These are phyloP conservation scores for Trematomus loennbergii DNA, from an alignment of 2,113 vertebrate species.

Conservation along the genomic window DNA sequence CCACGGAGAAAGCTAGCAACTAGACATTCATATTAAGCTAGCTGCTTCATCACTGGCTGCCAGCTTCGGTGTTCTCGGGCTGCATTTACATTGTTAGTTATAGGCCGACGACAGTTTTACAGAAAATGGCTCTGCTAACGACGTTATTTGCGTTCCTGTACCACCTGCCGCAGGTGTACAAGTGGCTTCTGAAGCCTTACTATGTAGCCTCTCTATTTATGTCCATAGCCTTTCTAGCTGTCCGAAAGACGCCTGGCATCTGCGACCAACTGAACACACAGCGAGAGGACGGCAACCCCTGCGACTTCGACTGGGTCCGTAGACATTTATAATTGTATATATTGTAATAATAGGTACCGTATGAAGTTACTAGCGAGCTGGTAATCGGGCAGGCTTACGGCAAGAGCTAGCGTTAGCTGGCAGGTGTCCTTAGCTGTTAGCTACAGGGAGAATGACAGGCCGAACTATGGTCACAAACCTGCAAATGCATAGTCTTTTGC, in stretches of 20 bases:
- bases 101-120: neutral
- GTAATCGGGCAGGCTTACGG: too few relatives aligned
- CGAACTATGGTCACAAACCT: neutral
- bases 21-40: slow-evolving; percentile 10
- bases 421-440: neutral
- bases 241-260: slow-evolving; percentile 92
- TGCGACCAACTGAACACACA: slow-evolving; percentile 89
- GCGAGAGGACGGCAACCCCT: slow-evolving; percentile 95
- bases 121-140: slow-evolving; percentile 91
- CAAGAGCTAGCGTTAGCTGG: neutral
- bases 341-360: neutral
- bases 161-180: slow-evolving; percentile 91
- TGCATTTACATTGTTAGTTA: neutral
- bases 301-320: slow-evolving; percentile 97
- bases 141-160: slow-evolving; percentile 90
- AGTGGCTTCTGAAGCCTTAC: slow-evolving; percentile 93
- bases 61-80: neutral
- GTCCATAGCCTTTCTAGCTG: slow-evolving; percentile 88
- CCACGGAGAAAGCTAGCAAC: neutral
- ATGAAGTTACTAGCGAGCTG: neutral
- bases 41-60: neutral
- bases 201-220: slow-evolving; percentile 91
- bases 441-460: neutral
- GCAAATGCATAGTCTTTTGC: neutral
- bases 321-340: neutral